Evolutionary conservation across 2,113 vertebrate genomes (phyloP).

Genomic region (Anseranas semipalmata): DNA sequence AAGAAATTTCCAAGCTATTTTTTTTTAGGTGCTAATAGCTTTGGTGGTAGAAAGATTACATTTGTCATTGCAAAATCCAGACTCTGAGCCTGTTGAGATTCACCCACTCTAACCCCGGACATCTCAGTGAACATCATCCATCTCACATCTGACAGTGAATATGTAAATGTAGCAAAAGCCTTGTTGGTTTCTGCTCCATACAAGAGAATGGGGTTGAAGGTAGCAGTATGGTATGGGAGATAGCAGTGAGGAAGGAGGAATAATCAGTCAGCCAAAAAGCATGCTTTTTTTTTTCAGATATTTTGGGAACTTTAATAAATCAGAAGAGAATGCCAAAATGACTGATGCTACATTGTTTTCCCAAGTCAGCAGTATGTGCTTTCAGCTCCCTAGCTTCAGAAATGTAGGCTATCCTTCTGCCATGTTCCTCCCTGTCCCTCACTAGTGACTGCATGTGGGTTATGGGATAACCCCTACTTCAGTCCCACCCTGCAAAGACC

Average conservation of each 20-base stretch:
- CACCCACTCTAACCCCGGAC: constrained; percentile 48
- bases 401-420: neutral
- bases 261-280: neutral
- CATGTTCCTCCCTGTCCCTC: neutral
- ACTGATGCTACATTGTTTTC: neutral
- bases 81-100: constrained; percentile 52
- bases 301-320: neutral
- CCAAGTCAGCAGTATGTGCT: neutral
- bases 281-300: constrained; percentile 14
- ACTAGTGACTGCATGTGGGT: neutral
- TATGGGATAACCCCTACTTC: neutral
- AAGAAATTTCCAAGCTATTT: neutral
- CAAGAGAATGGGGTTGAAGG: constrained; percentile 26
- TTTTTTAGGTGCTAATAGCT: constrained; percentile 6
- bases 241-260: neutral
- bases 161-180: constrained; percentile 25
- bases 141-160: constrained; percentile 2
- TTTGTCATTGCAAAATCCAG: constrained; percentile 4
- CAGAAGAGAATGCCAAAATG: neutral
- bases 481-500: neutral
- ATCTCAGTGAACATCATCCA: constrained; percentile 46
- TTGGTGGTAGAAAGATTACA: neutral
- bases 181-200: constrained; percentile 76
- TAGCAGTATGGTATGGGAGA: neutral
- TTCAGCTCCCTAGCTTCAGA: neutral